These are phyloP conservation scores for Acanthochromis polyacanthus DNA, from an alignment of 2,113 vertebrate genomes.

Conservation along the genomic window DNA sequence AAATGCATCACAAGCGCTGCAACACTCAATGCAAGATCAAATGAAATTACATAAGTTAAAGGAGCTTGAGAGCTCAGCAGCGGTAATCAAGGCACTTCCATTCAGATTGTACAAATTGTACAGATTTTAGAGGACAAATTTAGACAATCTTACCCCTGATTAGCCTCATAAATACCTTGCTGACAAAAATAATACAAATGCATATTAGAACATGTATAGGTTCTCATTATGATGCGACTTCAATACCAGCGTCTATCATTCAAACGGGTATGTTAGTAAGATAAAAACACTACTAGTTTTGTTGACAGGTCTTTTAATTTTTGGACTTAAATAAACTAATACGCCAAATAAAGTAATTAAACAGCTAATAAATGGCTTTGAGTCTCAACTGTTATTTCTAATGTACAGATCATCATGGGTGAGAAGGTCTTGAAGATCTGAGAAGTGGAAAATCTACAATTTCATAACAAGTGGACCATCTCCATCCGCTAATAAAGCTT, in stretches of 20 bases:
- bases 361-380: too few species aligned
- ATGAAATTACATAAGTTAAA: slow-evolving; percentile 52
- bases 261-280: too few species aligned
- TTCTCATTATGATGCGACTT: background rate
- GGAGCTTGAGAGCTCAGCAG: slow-evolving; percentile 17
- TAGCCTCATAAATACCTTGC: background rate
- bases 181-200: background rate
- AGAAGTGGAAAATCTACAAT: too few species aligned
- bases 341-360: too few species aligned
- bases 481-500: too few species aligned
- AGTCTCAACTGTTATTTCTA: too few species aligned
- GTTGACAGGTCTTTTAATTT: background rate
- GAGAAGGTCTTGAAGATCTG: too few species aligned
- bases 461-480: too few species aligned
- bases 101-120: slow-evolving; percentile 1
- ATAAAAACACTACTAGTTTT: background rate
- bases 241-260: too few species aligned
- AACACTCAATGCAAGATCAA: slow-evolving; percentile 48
- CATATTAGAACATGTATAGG: background rate
- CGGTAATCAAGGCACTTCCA: background rate
- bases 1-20: slow-evolving; percentile 58
- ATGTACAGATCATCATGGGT: too few species aligned
- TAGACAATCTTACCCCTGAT: background rate
- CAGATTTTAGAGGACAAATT: background rate
- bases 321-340: too few species aligned